phyloP scores from a whole-genome alignment of 1,140 invertebrate genomes.

The Papilio dardanus region DNA sequence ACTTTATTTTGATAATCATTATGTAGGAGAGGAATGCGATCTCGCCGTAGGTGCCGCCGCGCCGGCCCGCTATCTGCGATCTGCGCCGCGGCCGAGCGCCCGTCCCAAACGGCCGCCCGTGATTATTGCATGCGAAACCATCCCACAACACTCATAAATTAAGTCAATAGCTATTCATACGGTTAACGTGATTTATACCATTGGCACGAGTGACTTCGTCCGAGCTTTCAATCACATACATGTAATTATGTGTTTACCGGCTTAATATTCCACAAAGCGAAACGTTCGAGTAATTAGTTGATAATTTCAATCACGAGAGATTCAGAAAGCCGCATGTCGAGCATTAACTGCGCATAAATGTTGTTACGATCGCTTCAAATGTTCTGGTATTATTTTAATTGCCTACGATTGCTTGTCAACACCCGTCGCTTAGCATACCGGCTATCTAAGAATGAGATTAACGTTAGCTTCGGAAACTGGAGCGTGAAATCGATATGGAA shows the following conservation, averaged over 20 bases:
- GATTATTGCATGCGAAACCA: slow-evolving; percentile 30
- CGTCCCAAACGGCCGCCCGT: slow-evolving; percentile 21
- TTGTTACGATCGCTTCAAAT: slow-evolving; percentile 49
- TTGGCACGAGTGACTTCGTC: slow-evolving; percentile 7
- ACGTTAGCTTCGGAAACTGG: slow-evolving; percentile 15
- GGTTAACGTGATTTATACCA: slow-evolving; percentile 25
- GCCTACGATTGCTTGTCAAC: slow-evolving; percentile 50
- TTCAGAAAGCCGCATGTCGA: slow-evolving; percentile 40
- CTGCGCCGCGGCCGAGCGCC: slow-evolving; percentile 7
- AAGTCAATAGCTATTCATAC: slow-evolving; percentile 22
- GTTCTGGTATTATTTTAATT: slow-evolving; percentile 59
- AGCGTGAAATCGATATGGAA: slow-evolving; percentile 13
- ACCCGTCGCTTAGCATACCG: slow-evolving; percentile 6
- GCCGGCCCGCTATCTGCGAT: slow-evolving; percentile 48
- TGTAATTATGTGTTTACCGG: slow-evolving; percentile 30
- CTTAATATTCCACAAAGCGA: slow-evolving; percentile 33
- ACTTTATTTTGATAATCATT: slow-evolving; percentile 63
- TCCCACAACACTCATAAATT: slow-evolving; percentile 25
- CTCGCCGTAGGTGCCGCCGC: slow-evolving; percentile 57
- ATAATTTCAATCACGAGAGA: slow-evolving; percentile 33
- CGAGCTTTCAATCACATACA: slow-evolving; percentile 30
- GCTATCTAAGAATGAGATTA: neutral
- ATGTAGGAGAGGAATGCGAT: slow-evolving; percentile 66
- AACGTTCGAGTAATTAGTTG: slow-evolving; percentile 34
- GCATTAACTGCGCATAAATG: slow-evolving; percentile 55